Conservation (phyloP, 2,888 invertebrate genomes). For the Pomacea canaliculata region DNA sequence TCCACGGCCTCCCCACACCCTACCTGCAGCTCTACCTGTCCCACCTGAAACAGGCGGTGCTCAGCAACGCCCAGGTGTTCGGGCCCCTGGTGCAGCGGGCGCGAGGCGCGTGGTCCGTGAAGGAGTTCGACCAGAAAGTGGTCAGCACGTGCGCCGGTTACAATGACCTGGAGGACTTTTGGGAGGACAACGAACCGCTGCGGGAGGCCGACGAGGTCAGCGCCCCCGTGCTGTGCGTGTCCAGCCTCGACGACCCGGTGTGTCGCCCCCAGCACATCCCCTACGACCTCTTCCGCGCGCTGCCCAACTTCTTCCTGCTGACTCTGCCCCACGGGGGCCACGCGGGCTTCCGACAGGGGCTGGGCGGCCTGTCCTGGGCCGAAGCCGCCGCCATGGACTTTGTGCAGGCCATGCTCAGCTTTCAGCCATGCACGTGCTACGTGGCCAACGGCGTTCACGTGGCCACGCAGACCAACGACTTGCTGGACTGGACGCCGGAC, state of each 20-base stretch:
- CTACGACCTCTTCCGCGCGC: conserved; percentile 57
- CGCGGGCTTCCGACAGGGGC: conserved; percentile 57
- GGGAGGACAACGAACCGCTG: conserved; percentile 62
- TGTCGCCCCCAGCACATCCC: conserved; percentile 51
- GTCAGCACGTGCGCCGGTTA: conserved; percentile 16
- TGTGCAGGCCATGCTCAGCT: conserved; percentile 42
- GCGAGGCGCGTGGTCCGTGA: conserved; percentile 41
- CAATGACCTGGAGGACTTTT: conserved; percentile 52
- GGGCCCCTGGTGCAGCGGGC: conserved; percentile 44
- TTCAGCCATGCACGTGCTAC: neutral
- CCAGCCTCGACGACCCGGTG: conserved; percentile 61
- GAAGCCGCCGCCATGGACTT: conserved; percentile 52
- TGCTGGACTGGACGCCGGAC: too few species aligned
- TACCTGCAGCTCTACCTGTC: conserved; percentile 50
- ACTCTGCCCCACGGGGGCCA: conserved; percentile 60
- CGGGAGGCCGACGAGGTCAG: conserved; percentile 62
- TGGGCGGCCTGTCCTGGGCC: conserved; percentile 48
- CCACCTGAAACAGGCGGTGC: conserved; percentile 47
- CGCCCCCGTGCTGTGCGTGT: conserved; percentile 60
- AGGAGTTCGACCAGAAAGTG: conserved; percentile 48
- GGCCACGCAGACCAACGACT: too few species aligned
- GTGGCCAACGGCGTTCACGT: neutral
- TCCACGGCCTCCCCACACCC: conserved; percentile 31
- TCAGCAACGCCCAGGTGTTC: conserved; percentile 48
- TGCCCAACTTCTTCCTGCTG: conserved; percentile 61